Evolutionary conservation across 2,888 invertebrate species (phyloP).

Genomic region (Mechanitis mazaeus): DNA sequence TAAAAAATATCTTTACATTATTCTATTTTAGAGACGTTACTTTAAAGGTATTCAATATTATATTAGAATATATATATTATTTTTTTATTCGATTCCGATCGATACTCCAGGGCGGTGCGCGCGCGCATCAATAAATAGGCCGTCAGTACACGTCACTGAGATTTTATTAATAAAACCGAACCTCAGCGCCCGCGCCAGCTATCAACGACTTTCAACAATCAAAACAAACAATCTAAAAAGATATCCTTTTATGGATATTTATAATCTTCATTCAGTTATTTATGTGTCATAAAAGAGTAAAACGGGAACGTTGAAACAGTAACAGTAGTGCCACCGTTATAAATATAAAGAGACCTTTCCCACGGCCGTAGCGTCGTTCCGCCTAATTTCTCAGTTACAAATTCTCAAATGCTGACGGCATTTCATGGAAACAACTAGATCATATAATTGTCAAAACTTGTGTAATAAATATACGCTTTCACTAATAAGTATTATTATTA

Average conservation of each 20-base stretch:
- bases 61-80: neutral
- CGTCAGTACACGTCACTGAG: slow-evolving; percentile 69
- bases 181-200: slow-evolving; percentile 28
- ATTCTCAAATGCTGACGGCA: slow-evolving; percentile 45
- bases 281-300: slow-evolving; percentile 15
- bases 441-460: slow-evolving; percentile 17
- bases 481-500: too few species aligned
- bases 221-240: too few species aligned
- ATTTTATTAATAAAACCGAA: slow-evolving; percentile 73
- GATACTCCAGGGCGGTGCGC: slow-evolving; percentile 44
- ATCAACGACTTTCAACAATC: slow-evolving; percentile 59
- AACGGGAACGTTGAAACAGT: slow-evolving; percentile 29
- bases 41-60: neutral
- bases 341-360: slow-evolving; percentile 50
- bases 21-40: too few species aligned
- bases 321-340: slow-evolving; percentile 48
- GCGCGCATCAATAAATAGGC: slow-evolving; percentile 68
- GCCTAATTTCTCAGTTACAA: slow-evolving; percentile 42
- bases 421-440: slow-evolving; percentile 32
- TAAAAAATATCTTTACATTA: too few species aligned
- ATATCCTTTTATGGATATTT: too few species aligned
- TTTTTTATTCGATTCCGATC: slow-evolving; percentile 40
- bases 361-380: slow-evolving; percentile 56
- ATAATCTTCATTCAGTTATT: too few species aligned
- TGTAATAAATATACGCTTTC: slow-evolving; percentile 2